Evolutionary conservation across 2,888 invertebrate genomes (phyloP).

Genomic region (Acrocyrtus sp.): DNA sequence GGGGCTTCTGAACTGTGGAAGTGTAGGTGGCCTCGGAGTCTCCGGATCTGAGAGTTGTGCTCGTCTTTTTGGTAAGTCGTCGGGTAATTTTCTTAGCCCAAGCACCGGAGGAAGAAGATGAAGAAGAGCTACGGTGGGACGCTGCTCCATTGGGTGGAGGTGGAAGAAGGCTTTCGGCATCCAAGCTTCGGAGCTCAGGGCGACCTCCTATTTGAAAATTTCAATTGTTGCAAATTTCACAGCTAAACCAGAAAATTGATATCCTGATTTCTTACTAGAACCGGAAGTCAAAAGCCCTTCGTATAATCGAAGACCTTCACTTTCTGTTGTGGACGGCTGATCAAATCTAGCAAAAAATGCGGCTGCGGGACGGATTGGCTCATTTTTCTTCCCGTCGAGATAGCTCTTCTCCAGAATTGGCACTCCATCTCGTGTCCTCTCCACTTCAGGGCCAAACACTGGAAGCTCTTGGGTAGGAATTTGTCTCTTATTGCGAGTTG

Average conservation of each 20-base stretch:
- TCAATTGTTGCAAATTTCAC: too few relatives aligned
- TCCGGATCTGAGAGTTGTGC: constrained; percentile 58
- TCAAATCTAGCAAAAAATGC: constrained; percentile 25
- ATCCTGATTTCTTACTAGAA: neutral
- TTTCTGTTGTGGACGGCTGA: constrained; percentile 53
- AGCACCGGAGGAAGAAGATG: too few relatives aligned
- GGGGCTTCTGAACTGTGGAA: constrained; percentile 11
- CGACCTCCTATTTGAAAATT: constrained; percentile 58
- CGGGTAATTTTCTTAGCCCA: constrained; percentile 55
- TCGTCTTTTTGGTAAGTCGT: constrained; percentile 25
- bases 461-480: constrained; percentile 46
- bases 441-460: constrained; percentile 48
- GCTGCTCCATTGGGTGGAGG: constrained; percentile 48
- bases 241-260: constrained; percentile 1
- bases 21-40: constrained; percentile 23
- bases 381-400: constrained; percentile 45
- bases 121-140: constrained; percentile 60
- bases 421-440: constrained; percentile 59
- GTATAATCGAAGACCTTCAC: constrained; percentile 65
- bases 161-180: constrained; percentile 29
- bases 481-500: constrained; percentile 54
- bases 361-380: constrained; percentile 20
- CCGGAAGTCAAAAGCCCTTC: constrained; percentile 63
- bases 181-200: constrained; percentile 61
- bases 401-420: constrained; percentile 60